Percentiles rank a stretch among this genome's conserved stretches.
These are phyloP conservation scores for Ciconia nigra DNA, from an alignment of 2,797 vertebrate species.

Conservation along the genomic window DNA sequence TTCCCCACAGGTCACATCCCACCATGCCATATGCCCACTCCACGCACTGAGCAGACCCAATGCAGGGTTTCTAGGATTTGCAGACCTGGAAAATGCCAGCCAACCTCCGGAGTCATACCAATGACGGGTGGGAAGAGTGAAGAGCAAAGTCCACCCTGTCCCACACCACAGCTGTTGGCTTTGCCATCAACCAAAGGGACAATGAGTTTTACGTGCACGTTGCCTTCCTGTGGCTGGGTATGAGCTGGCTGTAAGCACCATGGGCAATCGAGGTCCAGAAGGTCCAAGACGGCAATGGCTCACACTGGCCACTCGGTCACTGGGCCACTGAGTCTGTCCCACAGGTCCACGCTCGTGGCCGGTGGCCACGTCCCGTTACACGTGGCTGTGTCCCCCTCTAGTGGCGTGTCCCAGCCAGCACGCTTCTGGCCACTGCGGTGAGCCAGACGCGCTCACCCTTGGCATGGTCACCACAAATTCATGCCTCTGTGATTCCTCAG, in stretches of 20 bases:
- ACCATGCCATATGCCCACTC: neutral
- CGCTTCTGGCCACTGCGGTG: neutral
- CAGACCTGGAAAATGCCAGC: neutral
- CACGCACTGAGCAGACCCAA: neutral
- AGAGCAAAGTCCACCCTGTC: neutral
- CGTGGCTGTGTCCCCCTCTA: constrained; percentile 59
- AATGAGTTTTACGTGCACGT: fast-evolving
- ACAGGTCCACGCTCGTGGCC: neutral
- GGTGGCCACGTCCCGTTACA: neutral
- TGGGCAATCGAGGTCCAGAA: fast-evolving
- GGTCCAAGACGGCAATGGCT: fast-evolving
- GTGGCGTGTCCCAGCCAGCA: constrained; percentile 34
- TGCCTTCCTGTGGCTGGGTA: neutral
- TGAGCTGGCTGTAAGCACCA: neutral
- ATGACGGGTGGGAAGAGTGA: fast-evolving
- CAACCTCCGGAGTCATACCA: neutral
- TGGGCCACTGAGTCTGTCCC: neutral
- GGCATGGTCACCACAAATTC: fast-evolving
- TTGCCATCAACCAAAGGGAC: neutral
- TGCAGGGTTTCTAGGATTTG: neutral
- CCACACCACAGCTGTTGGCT: neutral
- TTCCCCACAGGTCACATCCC: neutral
- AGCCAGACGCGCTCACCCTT: fast-evolving
- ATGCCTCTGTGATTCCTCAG: fast-evolving
- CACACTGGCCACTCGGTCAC: fast-evolving